A percentile compares a stretch with the other conserved stretches of the same genome.
These are phyloP conservation scores for Sycophila sp. DNA, from an alignment of 1,140 invertebrate species.

Conservation along the genomic window DNA sequence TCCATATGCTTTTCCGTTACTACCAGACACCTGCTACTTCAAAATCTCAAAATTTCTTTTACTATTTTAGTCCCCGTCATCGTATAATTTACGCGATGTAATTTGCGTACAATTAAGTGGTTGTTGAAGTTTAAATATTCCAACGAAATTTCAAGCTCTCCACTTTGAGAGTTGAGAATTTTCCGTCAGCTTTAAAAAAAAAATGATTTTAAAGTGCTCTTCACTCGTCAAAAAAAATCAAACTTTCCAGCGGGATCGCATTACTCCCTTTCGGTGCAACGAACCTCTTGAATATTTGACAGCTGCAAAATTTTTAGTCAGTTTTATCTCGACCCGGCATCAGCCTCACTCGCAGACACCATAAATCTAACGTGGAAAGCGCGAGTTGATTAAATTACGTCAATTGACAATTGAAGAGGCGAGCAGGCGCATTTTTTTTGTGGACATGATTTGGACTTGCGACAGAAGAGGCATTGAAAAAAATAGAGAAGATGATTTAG, in stretches of 20 bases:
- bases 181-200: neutral
- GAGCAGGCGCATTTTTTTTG: neutral
- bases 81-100: too few relatives aligned
- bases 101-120: too few relatives aligned
- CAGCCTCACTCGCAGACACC: neutral
- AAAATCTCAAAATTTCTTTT: too few relatives aligned
- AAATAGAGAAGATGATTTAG: neutral
- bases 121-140: too few relatives aligned
- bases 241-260: neutral
- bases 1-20: too few relatives aligned
- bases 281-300: neutral
- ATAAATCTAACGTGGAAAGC: neutral
- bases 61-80: too few relatives aligned
- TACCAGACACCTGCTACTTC: too few relatives aligned
- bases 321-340: neutral
- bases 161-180: too few relatives aligned
- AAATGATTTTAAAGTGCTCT: neutral
- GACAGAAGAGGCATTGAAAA: neutral
- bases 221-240: slow-evolving; percentile 2
- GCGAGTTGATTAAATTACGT: neutral
- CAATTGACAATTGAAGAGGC: too few relatives aligned
- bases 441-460: neutral
- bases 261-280: neutral
- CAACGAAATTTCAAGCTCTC: too few relatives aligned
- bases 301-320: neutral